Conservation (phyloP, 2,888 invertebrate genomes). For the Cryptocephalus moraei region DNA sequence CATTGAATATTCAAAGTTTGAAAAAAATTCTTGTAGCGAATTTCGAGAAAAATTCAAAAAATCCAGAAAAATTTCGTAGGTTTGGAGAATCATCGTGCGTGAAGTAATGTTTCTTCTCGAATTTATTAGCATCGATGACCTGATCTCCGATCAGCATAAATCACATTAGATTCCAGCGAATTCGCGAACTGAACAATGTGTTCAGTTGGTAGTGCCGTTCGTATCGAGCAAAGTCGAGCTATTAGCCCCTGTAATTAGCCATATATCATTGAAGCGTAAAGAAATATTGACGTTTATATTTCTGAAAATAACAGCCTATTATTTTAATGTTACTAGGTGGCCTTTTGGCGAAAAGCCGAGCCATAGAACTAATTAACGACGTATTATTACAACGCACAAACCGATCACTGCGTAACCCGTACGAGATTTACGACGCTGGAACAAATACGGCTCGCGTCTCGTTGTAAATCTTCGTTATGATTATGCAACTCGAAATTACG, state of each 20-base stretch:
- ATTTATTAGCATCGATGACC: no score
- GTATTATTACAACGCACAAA: constrained; percentile 1
- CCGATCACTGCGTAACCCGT: background rate
- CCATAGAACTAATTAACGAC: constrained; percentile 3
- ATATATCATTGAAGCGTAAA: constrained; percentile 4
- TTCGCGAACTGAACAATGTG: no score
- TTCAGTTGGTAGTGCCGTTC: background rate
- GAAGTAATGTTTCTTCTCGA: no score
- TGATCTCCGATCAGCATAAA: no score
- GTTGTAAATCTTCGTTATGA: background rate
- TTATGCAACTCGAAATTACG: background rate
- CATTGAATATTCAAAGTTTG: no score
- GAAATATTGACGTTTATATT: constrained; percentile 6
- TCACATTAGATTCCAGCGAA: no score
- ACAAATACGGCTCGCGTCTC: background rate
- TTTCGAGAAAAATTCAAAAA: no score
- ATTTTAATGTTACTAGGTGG: constrained; percentile 5
- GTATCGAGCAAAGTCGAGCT: background rate
- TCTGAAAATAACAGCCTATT: constrained; percentile 4
- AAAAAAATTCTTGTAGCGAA: no score
- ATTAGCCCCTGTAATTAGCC: constrained; percentile 2
- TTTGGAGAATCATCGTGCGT: no score
- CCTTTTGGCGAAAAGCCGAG: constrained; percentile 1
- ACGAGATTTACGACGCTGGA: background rate
- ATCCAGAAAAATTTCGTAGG: no score